phyloP scores from a whole-genome alignment of 2,797 vertebrate species.

The Melanotaenia maccullochi region DNA sequence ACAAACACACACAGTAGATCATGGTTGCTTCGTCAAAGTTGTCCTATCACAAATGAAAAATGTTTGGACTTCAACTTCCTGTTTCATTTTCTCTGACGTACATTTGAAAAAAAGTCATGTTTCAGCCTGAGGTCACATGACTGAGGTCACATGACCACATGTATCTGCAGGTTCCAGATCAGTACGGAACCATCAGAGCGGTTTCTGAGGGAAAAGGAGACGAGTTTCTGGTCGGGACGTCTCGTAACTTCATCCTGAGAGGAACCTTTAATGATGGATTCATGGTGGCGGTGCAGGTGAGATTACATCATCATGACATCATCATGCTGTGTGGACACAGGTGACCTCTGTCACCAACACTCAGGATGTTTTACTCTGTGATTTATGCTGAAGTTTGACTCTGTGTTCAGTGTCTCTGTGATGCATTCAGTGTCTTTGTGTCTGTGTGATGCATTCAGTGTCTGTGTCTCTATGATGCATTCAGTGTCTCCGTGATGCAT shows the following conservation, averaged over 20 bases:
- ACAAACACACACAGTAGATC: not conserved
- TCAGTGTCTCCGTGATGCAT: constrained; percentile 66
- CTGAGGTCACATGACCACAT: not conserved
- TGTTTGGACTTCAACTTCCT: no score
- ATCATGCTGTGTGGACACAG: no score
- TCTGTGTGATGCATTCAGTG: not conserved
- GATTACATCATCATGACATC: not conserved
- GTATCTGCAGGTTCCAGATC: constrained; percentile 90
- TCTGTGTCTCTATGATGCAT: constrained; percentile 10
- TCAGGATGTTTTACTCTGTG: no score
- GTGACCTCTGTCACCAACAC: no score
- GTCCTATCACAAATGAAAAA: no score
- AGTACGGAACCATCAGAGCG: constrained; percentile 94
- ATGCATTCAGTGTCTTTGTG: not conserved
- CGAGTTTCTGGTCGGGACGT: constrained; percentile 94
- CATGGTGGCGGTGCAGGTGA: constrained; percentile 94
- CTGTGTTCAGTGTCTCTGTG: not conserved
- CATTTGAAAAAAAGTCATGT: not conserved
- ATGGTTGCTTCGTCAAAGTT: no score
- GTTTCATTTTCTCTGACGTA: not conserved
- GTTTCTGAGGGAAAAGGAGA: constrained; percentile 95
- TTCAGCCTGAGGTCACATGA: not conserved
- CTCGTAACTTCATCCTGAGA: constrained; percentile 93
- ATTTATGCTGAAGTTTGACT: no score
- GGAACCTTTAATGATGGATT: constrained; percentile 96